Evolutionary conservation across 2,113 vertebrate species (phyloP), one percentile per base, ranked within the genome.

Genomic region (Ibidorhyncha struthersii): DNA sequence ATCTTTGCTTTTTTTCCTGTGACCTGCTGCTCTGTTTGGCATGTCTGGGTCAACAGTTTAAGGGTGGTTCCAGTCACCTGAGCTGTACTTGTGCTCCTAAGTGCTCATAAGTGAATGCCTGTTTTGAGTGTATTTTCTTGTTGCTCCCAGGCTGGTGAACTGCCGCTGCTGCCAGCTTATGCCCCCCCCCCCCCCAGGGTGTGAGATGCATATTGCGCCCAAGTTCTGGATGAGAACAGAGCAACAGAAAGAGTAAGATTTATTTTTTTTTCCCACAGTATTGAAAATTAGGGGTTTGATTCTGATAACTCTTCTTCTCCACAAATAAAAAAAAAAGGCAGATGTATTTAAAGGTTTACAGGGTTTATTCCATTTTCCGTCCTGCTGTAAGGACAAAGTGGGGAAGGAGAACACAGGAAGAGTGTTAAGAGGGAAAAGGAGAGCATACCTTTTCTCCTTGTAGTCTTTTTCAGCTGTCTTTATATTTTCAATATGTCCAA

Each of bases 171-270:
- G 63, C 59, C 34, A 13, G 53, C 11, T 23, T 34, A 9, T 3
- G 47, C 40, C 20, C 2, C 12, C 8, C 11, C 26, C 2, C 10
- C 8, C 11, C 26, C 17, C 18, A 0, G 8, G 21, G 22, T 41
- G 30, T 6, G 21, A 79, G 62, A 12, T 36, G 16, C 10, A 14
- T 26, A 12, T 36, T 73, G 80, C 5, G 2, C 45, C 52, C 8
- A 17, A 58, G 23, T 43, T 70, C 66, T 67, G 52, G 36, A 18
- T 36, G 27, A 85, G 61, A 85, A 43, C 9, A 59, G 25, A 47
- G 34, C 0, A 0, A 43, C 29, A 63, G 23, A 61, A 82, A 52
- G 22, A 73, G 18, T 9, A 29, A 59, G 50, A 11, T 29, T 5
- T n/a, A n/a, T n/a, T 12, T 41, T 29, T 34, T 47, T 50, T 50